These are phyloP conservation scores for Trematocara stigmaticum DNA, from an alignment of 2,113 vertebrate species.

Conservation along the genomic window DNA sequence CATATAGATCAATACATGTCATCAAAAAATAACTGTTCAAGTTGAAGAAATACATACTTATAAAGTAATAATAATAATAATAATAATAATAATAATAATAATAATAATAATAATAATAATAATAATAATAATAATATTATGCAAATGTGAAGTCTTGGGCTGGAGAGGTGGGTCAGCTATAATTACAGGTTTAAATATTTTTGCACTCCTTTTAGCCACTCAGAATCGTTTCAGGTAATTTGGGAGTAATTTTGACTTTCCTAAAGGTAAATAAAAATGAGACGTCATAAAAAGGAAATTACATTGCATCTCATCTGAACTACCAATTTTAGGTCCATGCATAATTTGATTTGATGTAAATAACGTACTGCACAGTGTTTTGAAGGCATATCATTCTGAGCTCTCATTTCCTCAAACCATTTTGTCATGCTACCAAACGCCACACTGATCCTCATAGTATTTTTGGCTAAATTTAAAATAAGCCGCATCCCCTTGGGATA, in stretches of 20 bases:
- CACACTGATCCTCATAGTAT: not conserved
- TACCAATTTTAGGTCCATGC: not conserved
- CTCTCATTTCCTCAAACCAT: constrained; percentile 7
- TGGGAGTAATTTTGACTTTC: not conserved
- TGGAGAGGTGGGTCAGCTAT: not conserved
- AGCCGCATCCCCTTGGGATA: not conserved
- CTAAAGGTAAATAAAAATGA: not conserved
- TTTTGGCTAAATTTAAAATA: constrained; percentile 5
- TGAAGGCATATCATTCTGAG: not conserved
- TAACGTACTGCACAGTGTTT: not conserved
- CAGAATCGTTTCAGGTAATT: not conserved
- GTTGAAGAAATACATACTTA: not conserved
- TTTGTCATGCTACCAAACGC: not conserved
- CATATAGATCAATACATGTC: not conserved
- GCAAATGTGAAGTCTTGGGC: not conserved
- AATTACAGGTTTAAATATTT: not conserved
- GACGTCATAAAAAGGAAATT: not conserved
- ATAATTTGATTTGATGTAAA: constrained; percentile 1
- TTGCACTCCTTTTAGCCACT: not conserved
- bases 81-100: not conserved
- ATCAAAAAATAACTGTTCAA: not conserved
- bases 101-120: not conserved
- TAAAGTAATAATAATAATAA: not conserved
- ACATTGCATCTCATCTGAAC: not conserved
- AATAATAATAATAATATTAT: not conserved